A percentile compares a stretch with the other conserved stretches of the same genome.
phyloP scores from a whole-genome alignment of 2,888 invertebrate species.

The Caenorhabditis sinica region DNA sequence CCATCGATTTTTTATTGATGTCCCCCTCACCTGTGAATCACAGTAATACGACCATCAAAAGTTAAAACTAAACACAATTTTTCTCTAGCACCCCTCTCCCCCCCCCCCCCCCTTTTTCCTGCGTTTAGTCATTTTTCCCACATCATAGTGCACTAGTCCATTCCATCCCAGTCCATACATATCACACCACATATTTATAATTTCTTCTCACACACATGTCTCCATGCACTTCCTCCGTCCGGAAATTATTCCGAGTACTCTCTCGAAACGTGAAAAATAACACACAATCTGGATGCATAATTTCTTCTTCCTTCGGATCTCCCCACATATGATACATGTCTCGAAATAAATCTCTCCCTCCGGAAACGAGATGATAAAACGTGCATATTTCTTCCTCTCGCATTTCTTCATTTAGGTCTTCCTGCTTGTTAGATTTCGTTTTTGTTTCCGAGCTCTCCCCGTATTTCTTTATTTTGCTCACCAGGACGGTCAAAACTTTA shows the following conservation, averaged over 20 bases:
- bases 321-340: not conserved
- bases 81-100: too few species aligned
- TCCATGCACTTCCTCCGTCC: conserved; percentile 17
- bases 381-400: conserved; percentile 15
- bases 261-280: conserved; percentile 19
- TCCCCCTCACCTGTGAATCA: too few species aligned
- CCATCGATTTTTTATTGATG: too few species aligned
- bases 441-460: not conserved
- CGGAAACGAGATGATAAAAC: conserved; percentile 27
- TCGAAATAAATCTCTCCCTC: conserved; percentile 12
- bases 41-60: too few species aligned
- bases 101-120: too few species aligned
- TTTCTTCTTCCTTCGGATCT: not conserved
- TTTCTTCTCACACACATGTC: conserved; percentile 1
- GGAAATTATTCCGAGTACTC: conserved; percentile 30
- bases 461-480: not conserved
- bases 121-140: conserved; percentile 14
- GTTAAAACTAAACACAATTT: too few species aligned
- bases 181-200: not conserved
- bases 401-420: conserved; percentile 3
- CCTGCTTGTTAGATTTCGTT: not conserved
- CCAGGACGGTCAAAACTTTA: not conserved
- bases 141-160: not conserved
- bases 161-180: not conserved
- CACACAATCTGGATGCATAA: conserved; percentile 18